Conservation (phyloP, 2,888 invertebrate genomes). For the Hirtodrosophila histrioides region DNA sequence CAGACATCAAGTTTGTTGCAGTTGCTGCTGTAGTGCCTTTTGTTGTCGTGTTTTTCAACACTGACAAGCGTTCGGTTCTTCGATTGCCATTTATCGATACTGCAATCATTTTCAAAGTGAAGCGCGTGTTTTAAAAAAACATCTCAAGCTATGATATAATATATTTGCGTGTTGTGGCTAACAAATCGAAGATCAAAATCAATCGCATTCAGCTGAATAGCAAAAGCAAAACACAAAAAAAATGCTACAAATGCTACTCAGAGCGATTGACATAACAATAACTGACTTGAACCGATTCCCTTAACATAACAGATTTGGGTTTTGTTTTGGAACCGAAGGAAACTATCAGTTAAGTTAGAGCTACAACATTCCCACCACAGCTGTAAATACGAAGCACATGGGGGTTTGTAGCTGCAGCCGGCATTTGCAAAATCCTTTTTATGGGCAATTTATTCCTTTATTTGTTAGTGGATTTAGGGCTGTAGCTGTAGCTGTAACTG, state of each 20-base stretch:
- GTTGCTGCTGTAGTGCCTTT: too few relatives aligned
- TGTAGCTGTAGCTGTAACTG: constrained; percentile 56
- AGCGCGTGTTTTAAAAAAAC: constrained; percentile 1
- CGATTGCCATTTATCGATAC: constrained; percentile 12
- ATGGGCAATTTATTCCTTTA: constrained; percentile 80
- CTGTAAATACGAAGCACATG: constrained; percentile 57
- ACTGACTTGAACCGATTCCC: constrained; percentile 16
- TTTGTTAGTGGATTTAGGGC: constrained; percentile 79
- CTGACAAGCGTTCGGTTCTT: neutral
- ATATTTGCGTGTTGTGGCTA: neutral
- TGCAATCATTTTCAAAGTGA: neutral
- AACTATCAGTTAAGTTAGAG: constrained; percentile 43
- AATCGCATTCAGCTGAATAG: neutral
- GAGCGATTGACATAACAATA: constrained; percentile 5
- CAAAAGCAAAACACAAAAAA: constrained; percentile 1
- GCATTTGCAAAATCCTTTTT: constrained; percentile 80
- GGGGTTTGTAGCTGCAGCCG: constrained; percentile 62
- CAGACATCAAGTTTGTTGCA: too few relatives aligned
- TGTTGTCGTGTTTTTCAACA: constrained; percentile 13
- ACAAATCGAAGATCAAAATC: constrained; percentile 4
- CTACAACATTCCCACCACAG: constrained; percentile 32
- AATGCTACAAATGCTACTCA: constrained; percentile 5
- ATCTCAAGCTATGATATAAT: neutral
- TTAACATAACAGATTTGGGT: constrained; percentile 13
- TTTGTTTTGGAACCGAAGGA: constrained; percentile 13